Percentiles rank a stretch among this genome's conserved stretches.
Conservation (phyloP, 1,140 invertebrate genomes). For the Chrysoperla carnea region DNA sequence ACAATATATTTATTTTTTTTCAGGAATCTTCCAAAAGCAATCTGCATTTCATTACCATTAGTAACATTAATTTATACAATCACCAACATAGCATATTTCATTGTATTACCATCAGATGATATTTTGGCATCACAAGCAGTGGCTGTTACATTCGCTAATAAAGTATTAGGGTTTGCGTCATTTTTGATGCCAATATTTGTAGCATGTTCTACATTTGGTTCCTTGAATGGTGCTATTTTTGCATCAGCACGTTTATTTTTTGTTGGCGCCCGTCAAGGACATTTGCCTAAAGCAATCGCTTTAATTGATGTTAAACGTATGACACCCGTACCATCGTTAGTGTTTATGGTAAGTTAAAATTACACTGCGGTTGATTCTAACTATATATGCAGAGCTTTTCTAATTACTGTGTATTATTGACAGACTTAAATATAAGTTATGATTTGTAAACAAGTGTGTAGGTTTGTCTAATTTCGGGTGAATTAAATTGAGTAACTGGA, state of each 20-base stretch:
- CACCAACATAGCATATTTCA: slow-evolving; percentile 82
- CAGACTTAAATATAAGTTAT: background rate
- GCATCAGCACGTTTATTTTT: slow-evolving; percentile 76
- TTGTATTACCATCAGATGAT: slow-evolving; percentile 61
- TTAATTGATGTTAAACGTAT: slow-evolving; percentile 69
- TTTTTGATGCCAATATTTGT: slow-evolving; percentile 84
- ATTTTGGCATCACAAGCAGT: slow-evolving; percentile 74
- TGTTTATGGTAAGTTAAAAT: slow-evolving; percentile 62
- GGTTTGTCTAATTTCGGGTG: too few species aligned
- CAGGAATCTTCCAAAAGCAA: slow-evolving; percentile 76
- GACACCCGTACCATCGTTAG: slow-evolving; percentile 79
- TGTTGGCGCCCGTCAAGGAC: slow-evolving; percentile 79
- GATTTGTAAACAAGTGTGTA: background rate
- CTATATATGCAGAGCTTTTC: background rate
- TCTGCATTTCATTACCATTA: slow-evolving; percentile 80
- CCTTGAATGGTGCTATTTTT: slow-evolving; percentile 76
- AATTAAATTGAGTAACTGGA: too few species aligned
- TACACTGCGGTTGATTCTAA: background rate
- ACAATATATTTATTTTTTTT: slow-evolving; percentile 15
- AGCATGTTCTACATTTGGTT: slow-evolving; percentile 74
- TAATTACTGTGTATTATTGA: background rate
- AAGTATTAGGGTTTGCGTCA: slow-evolving; percentile 53
- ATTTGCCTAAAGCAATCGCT: slow-evolving; percentile 73
- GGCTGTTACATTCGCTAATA: slow-evolving; percentile 78
- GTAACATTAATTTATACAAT: slow-evolving; percentile 79